Percentiles rank a stretch among this genome's conserved stretches.
Evolutionary conservation across 2,113 vertebrate species (phyloP).

Genomic region (Mirza zaza): DNA sequence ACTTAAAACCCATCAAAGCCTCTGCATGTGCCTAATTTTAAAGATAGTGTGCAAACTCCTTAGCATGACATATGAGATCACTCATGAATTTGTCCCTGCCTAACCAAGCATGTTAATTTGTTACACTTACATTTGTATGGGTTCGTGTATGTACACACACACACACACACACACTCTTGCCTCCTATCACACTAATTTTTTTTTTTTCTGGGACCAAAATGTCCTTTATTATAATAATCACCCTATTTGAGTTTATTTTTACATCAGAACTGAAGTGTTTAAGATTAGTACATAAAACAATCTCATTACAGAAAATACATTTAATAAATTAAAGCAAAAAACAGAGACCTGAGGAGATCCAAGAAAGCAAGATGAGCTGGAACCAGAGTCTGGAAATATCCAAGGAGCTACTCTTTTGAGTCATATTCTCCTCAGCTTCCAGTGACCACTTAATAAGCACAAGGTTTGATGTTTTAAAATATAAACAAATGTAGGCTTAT

Average conservation of each 20-base stretch:
- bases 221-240: constrained; percentile 22
- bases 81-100: background rate
- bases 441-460: background rate
- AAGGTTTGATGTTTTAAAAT: constrained; percentile 19
- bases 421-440: background rate
- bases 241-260: constrained; percentile 25
- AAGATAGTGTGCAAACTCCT: background rate
- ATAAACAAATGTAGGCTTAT: background rate
- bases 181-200: too few relatives aligned
- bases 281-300: constrained; percentile 23
- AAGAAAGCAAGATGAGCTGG: background rate
- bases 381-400: background rate
- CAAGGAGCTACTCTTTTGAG: background rate
- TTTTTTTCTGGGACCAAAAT: background rate
- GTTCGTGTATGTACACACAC: accelerated
- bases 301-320: constrained; percentile 18
- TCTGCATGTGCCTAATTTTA: background rate
- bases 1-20: background rate
- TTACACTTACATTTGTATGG: background rate
- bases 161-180: background rate
- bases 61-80: background rate
- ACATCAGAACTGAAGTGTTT: background rate
- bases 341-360: background rate
- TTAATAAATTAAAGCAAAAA: constrained; percentile 60
- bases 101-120: background rate